Evolutionary conservation across 2,888 invertebrate species (phyloP).

Genomic region (Plebejus argus): DNA sequence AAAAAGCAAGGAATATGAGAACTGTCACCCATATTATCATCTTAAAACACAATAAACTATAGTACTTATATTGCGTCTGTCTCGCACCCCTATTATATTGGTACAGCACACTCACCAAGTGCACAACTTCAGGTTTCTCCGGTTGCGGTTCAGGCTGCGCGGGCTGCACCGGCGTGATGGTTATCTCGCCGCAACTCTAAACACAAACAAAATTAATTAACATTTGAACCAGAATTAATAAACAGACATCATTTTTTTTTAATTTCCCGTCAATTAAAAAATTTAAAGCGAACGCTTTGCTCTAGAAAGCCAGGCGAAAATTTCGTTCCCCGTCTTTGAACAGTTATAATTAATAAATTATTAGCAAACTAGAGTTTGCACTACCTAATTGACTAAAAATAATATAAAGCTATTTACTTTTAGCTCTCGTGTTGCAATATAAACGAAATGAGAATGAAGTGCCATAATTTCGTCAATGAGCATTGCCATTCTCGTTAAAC

Average conservation of each 20-base stretch:
- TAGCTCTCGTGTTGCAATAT: slow-evolving; percentile 34
- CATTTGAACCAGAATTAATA: neutral
- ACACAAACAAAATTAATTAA: slow-evolving; percentile 40
- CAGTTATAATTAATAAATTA: neutral
- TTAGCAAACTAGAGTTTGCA: neutral
- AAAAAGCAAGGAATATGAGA: too few species aligned
- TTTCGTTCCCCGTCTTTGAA: neutral
- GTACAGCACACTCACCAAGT: slow-evolving; percentile 64
- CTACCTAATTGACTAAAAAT: neutral
- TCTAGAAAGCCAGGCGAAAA: neutral
- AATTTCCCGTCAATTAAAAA: neutral
- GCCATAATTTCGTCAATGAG: slow-evolving; percentile 62
- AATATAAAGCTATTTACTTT: neutral
- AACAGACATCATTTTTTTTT: neutral
- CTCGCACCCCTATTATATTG: too few species aligned
- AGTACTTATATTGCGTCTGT: too few species aligned
- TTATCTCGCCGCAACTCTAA: slow-evolving; percentile 81
- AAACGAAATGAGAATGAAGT: slow-evolving; percentile 53
- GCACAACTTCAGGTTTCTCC: slow-evolving; percentile 71
- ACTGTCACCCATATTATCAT: too few species aligned
- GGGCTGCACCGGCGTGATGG: slow-evolving; percentile 80
- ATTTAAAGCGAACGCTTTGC: neutral
- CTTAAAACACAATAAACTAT: too few species aligned
- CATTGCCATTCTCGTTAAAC: slow-evolving; percentile 60
- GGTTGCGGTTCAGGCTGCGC: slow-evolving; percentile 59